These are phyloP conservation scores for Umimayanthus kanabou DNA, from an alignment of 92 coral and sea anemone genomes.

Conservation along the genomic window DNA sequence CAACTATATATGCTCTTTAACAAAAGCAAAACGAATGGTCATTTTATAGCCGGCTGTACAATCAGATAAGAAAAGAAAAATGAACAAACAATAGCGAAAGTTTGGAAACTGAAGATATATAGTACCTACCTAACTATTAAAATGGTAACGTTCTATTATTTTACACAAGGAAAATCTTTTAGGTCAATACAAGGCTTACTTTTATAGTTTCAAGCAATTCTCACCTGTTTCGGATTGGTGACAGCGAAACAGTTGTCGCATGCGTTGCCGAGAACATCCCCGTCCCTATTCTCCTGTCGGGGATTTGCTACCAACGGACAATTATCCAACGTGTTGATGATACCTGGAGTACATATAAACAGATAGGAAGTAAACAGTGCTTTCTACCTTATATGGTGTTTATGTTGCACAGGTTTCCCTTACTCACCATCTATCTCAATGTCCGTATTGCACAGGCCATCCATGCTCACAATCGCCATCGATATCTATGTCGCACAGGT, in stretches of 20 bases:
- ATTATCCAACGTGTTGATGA: slow-evolving; percentile 75
- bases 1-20: too few relatives aligned
- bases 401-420: too few relatives aligned
- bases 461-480: background rate
- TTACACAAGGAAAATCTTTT: background rate
- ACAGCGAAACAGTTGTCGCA: slow-evolving; percentile 86
- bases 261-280: slow-evolving; percentile 81
- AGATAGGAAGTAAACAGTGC: too few relatives aligned
- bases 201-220: background rate
- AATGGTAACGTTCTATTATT: too few relatives aligned
- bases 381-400: slow-evolving; percentile 26
- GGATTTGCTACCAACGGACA: slow-evolving; percentile 83
- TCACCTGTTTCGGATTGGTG: slow-evolving; percentile 80
- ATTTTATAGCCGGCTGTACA: too few relatives aligned
- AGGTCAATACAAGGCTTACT: background rate
- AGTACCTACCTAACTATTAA: too few relatives aligned
- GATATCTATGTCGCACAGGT: background rate
- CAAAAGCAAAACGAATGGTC: too few relatives aligned
- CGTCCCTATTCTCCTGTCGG: slow-evolving; percentile 76
- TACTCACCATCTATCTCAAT: too few relatives aligned
- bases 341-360: slow-evolving; percentile 37
- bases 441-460: too few relatives aligned
- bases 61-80: too few relatives aligned
- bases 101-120: too few relatives aligned
- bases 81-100: too few relatives aligned